A percentile compares a stretch with the other conserved stretches of the same genome.
These are phyloP conservation scores for Acanthosoma haemorrhoidale DNA, from an alignment of 2,888 invertebrate genomes.

Conservation along the genomic window DNA sequence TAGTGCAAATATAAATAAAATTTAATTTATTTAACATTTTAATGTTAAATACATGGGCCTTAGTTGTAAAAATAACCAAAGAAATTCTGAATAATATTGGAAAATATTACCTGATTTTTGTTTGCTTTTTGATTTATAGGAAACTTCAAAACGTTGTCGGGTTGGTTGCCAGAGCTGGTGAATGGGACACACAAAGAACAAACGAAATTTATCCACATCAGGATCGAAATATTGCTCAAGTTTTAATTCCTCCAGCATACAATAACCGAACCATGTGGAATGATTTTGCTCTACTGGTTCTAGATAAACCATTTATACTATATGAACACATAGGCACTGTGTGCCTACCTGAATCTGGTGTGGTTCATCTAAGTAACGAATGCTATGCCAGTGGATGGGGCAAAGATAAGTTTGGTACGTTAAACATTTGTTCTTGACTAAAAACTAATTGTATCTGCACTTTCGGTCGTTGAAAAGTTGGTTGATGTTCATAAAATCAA, in stretches of 20 bases:
- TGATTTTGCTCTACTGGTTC: constrained; percentile 60
- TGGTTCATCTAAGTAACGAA: constrained; percentile 51
- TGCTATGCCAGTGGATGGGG: constrained; percentile 80
- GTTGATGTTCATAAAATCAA: too few species aligned
- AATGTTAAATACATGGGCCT: too few species aligned
- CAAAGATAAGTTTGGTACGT: constrained; percentile 62
- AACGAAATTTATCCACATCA: constrained; percentile 64
- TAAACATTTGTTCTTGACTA: not conserved
- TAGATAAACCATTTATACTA: constrained; percentile 53
- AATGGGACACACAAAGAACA: constrained; percentile 76
- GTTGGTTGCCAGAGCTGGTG: constrained; percentile 62
- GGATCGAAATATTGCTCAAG: constrained; percentile 54
- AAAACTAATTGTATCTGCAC: too few species aligned
- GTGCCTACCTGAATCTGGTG: constrained; percentile 60
- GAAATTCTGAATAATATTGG: too few species aligned
- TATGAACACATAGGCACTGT: constrained; percentile 64
- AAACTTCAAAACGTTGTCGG: constrained; percentile 26
- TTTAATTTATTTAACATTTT: too few species aligned
- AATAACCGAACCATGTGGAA: constrained; percentile 57
- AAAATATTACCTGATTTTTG: not conserved
- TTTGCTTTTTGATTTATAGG: not conserved
- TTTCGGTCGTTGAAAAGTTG: too few species aligned
- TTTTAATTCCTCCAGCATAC: constrained; percentile 54
- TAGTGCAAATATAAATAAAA: too few species aligned
- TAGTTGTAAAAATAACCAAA: too few species aligned